Conservation (phyloP, 2,113 vertebrate species). For the Butorides virescens region DNA sequence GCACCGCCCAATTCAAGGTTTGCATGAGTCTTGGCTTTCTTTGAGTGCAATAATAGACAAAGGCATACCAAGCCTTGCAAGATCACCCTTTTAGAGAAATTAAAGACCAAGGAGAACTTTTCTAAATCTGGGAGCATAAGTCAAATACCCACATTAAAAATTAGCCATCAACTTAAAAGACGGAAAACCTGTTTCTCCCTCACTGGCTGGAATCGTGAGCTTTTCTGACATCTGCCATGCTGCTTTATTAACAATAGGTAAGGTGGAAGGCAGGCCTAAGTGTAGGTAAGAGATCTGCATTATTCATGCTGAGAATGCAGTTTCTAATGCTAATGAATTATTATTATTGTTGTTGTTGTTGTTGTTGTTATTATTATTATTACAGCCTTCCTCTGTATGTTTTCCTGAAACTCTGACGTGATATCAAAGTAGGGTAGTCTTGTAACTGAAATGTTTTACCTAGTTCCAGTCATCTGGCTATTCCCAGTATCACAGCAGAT, state of each 20-base stretch:
- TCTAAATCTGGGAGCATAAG: background rate
- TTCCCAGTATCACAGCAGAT: background rate
- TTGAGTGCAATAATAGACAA: background rate
- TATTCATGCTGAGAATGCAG: background rate
- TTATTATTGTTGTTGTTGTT: background rate
- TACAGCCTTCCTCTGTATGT: background rate
- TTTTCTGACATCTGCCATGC: background rate
- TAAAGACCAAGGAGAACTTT: background rate
- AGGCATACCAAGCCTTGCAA: rapidly evolving
- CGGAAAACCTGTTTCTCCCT: background rate
- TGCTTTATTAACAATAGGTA: background rate
- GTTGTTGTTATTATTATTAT: background rate
- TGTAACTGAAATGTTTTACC: background rate
- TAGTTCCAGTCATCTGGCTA: background rate
- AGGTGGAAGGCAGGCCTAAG: background rate
- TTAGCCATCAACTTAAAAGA: background rate
- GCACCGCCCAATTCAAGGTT: background rate
- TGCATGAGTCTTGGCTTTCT: background rate
- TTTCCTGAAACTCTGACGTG: background rate
- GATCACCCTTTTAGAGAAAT: background rate
- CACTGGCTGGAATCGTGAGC: background rate
- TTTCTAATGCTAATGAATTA: background rate
- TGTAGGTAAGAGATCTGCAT: background rate
- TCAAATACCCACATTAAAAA: background rate
- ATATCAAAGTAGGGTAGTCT: rapidly evolving